Conservation (phyloP, 2,113 vertebrate species). For the Chaetodon trifascialis region DNA sequence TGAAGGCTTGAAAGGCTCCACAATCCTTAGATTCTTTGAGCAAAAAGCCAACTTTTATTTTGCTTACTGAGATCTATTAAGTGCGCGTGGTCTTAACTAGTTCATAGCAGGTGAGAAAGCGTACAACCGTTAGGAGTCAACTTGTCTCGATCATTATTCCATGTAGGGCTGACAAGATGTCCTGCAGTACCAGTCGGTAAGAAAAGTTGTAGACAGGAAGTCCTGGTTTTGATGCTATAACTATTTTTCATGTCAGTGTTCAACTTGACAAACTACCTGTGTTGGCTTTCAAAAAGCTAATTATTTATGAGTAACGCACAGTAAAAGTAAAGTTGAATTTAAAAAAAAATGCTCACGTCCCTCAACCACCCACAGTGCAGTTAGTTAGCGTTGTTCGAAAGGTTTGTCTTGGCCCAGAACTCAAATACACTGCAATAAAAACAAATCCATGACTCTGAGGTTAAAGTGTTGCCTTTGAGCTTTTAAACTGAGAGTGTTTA, state of each 20-base stretch:
- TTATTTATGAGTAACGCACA: not conserved
- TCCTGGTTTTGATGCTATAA: not conserved
- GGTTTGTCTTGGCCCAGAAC: not conserved
- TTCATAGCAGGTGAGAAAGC: not conserved
- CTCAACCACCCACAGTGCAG: not conserved
- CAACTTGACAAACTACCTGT: not conserved
- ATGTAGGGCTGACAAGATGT: not conserved
- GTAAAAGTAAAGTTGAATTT: not conserved
- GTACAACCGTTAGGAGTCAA: not conserved
- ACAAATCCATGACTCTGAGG: not conserved
- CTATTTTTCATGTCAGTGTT: not conserved
- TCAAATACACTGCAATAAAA: not conserved
- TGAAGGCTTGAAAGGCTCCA: not conserved
- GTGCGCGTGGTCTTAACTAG: not conserved
- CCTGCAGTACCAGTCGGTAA: not conserved
- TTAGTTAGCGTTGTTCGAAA: not conserved
- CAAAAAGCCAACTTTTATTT: slow-evolving; percentile 11
- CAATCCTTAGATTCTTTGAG: slow-evolving; percentile 6
- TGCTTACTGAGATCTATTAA: slow-evolving; percentile 27
- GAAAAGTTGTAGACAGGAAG: not conserved
- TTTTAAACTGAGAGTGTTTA: not conserved
- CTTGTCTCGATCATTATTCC: not conserved
- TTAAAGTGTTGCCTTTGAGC: not conserved
- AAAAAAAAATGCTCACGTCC: not conserved
- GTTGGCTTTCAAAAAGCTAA: slow-evolving; percentile 5